Percentiles rank a stretch among this genome's conserved stretches.
Evolutionary conservation across 2,888 invertebrate genomes (phyloP).

Genomic region (Drosophila kambysellisi): DNA sequence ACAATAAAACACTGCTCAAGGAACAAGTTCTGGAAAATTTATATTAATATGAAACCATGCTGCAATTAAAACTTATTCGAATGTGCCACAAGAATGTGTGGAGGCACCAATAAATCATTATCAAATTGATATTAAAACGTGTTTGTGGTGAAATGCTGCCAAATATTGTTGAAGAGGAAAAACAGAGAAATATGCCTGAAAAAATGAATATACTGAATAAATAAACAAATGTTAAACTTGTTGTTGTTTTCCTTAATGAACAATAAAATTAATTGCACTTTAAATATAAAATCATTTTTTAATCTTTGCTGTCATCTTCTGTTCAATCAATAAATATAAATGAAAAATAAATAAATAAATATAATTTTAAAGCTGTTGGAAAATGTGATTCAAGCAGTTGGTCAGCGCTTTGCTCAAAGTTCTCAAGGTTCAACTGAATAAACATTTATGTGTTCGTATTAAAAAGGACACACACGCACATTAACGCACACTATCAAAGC

Average conservation of each 20-base stretch:
- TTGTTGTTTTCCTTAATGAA: not conserved
- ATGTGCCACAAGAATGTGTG: not conserved
- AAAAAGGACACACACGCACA: constrained; percentile 1
- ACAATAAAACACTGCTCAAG: not conserved
- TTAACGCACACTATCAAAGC: constrained; percentile 1
- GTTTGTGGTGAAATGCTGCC: not conserved
- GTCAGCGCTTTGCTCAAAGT: not conserved
- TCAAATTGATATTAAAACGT: not conserved
- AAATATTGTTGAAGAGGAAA: not conserved
- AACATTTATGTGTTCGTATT: not conserved
- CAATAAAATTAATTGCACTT: not conserved
- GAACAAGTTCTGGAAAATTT: not conserved
- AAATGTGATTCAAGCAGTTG: not conserved
- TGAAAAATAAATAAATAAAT: not conserved
- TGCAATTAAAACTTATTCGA: not conserved
- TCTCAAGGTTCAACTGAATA: not conserved
- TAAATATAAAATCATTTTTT: not conserved
- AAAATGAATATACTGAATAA: not conserved
- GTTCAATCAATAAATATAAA: not conserved
- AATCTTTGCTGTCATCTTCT: not conserved
- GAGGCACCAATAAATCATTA: not conserved
- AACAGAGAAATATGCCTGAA: not conserved
- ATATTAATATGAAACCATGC: not conserved
- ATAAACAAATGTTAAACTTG: not conserved
- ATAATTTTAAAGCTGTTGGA: not conserved